These are phyloP conservation scores for Melanogrammus aeglefinus DNA, from an alignment of 2,797 vertebrate species.

Conservation along the genomic window DNA sequence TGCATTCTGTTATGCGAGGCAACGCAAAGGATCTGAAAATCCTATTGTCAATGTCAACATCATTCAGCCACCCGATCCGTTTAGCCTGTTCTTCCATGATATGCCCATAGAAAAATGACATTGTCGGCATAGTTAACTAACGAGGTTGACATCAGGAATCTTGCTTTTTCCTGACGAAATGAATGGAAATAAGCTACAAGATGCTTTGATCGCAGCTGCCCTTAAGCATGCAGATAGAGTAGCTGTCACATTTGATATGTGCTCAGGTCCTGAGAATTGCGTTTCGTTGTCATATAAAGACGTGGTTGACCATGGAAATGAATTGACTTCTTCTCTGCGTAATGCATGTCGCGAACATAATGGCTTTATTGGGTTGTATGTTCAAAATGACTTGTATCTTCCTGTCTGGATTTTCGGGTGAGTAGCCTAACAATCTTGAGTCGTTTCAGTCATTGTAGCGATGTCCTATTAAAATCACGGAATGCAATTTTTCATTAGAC, in stretches of 20 bases:
- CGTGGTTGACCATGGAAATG: constrained; percentile 54
- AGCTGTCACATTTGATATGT: constrained; percentile 79
- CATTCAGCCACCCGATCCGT: not conserved
- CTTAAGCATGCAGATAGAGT: constrained; percentile 49
- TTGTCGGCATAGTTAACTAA: not conserved
- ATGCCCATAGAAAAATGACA: not conserved
- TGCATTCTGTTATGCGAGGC: too few relatives aligned
- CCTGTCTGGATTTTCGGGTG: constrained; percentile 93
- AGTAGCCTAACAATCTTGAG: constrained; percentile 32
- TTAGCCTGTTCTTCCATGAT: not conserved
- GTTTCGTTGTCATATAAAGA: constrained; percentile 67
- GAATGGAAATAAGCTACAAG: constrained; percentile 71
- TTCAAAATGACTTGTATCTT: constrained; percentile 77
- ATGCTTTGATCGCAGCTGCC: constrained; percentile 68
- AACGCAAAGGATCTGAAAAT: too few relatives aligned
- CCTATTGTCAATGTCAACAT: too few relatives aligned
- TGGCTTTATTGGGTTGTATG: constrained; percentile 81
- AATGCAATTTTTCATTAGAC: not conserved
- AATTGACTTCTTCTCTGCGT: constrained; percentile 71
- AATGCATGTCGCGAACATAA: constrained; percentile 45
- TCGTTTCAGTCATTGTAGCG: not conserved
- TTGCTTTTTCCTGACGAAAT: constrained; percentile 20
- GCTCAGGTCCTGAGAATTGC: constrained; percentile 33
- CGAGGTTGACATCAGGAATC: not conserved
- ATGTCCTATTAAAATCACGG: not conserved